Base-by-base conservation (phyloP, 2,888 invertebrate species). In the Adineta ricciae region DNA sequence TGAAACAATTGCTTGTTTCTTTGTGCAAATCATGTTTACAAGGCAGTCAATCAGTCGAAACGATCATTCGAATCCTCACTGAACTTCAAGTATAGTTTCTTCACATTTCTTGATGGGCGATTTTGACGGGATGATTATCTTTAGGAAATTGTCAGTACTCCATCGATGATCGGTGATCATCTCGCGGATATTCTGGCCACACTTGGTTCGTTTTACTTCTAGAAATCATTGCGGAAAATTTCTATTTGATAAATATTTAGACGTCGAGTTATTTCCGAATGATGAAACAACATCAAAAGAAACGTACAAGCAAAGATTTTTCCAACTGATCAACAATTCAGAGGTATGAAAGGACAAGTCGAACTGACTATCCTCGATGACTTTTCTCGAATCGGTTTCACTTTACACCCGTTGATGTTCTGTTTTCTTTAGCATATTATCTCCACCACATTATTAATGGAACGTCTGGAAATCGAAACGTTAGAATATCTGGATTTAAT, bases 381-480 rank as follows among this genome's bases (percentile, higher is more conserved):
- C 46, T 46, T n/a, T n/a, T n/a, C n/a, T n/a, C n/a, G n/a, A n/a
- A n/a, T n/a, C n/a, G n/a, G n/a, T n/a, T n/a, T n/a, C n/a, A n/a
- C n/a, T n/a, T n/a, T n/a, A n/a, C n/a, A n/a, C n/a, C n/a, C n/a
- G n/a, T n/a, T n/a, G n/a, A n/a, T n/a, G n/a, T n/a, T n/a, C n/a
- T n/a, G n/a, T n/a, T 41, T 78, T n/a, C n/a, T 41, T n/a, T 41
- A 78, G 78, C 78, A 78, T 41, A 78, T 78, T 78, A 41, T 78
- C 24, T 78, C 78, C 24, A 78, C 78, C 38, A 11, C 78, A 41
- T n/a, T 78, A 24, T 41, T 78, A n/a, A 78, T 78, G 78, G 78
- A 86, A 84, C 56, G 84, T 50, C 56, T 86, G 21, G 86, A 86
- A 38, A 83, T 84, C 7, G 86, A 86, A 72, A 83, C 82, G 24